Base-by-base conservation (phyloP, 2,888 invertebrate genomes). In the Vanessa cardui region DNA sequence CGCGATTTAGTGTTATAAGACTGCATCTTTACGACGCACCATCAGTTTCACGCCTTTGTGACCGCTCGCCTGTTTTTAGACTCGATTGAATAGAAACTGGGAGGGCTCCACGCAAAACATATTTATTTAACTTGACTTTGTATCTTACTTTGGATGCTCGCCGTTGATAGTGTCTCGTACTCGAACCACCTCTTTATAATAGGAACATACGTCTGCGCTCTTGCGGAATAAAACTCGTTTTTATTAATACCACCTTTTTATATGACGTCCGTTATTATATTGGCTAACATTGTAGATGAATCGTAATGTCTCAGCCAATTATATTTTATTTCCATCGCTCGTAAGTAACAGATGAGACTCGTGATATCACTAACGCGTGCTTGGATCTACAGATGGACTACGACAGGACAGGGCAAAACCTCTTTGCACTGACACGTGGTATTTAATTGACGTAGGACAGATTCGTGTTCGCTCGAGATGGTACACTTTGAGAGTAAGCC, bases 1-100 rank as follows among this genome's bases (percentile, higher is more conserved):
- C 71, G 74, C 72, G 72, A 75, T 76, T 77, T 75, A 77, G 76
- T 73, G 76, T 72, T 73, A 73, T 72, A 70, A 73, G 73, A 73
- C 73, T 64, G 64, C 65, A 61, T 66, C 67, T 66, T 77, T 77
- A 78, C 77, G 77, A 78, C 71, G 71, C 45, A 58, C 72, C 72
- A 76, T 77, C 77, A 72, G 76, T 78, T 76, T 74, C 46, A 62
- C 62, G 72, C 62, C 68, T 72, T 71, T 73, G 71, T 73, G 58
- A 66, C 31, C 64, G 65, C 54, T 56, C 61, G 64, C 61, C 61
- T 66, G 20, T 52, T 64, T 67, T 64, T 31, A 56, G 18, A 66
- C 58, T 33, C 21, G 46, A 44, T 31, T 73, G 73, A 66, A 73
- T 73, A 60, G 66, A 63, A 61, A 58, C 71, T 58, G 68, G 70